Conservation (phyloP, 2,888 invertebrate species). For the Ormyrus thymus region DNA sequence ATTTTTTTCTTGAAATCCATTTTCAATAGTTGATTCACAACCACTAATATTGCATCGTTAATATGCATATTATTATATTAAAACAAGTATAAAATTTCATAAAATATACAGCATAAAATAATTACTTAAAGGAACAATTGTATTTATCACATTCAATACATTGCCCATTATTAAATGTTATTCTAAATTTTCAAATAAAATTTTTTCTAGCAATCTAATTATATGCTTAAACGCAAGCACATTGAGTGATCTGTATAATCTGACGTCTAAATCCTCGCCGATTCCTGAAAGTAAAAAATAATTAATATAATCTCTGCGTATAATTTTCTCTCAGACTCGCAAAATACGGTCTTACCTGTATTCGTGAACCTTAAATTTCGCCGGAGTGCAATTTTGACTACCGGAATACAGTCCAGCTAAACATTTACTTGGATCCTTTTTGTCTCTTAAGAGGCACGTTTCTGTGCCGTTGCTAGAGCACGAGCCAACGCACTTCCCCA, state of each 20-base stretch:
- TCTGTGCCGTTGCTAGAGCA: conserved; percentile 70
- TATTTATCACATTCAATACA: too few species aligned
- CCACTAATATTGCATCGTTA: too few species aligned
- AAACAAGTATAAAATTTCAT: not conserved
- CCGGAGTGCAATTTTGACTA: conserved; percentile 69
- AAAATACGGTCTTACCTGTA: conserved; percentile 61
- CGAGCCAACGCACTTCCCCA: conserved; percentile 73
- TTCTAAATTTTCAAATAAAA: not conserved
- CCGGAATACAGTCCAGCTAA: conserved; percentile 66
- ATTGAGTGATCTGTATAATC: conserved; percentile 72
- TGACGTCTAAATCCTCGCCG: conserved; percentile 70
- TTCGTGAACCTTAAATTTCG: conserved; percentile 71
- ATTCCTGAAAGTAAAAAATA: conserved; percentile 62
- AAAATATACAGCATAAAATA: too few species aligned
- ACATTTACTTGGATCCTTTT: conserved; percentile 69
- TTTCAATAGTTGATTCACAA: too few species aligned
- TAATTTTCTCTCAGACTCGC: too few species aligned
- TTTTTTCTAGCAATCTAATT: not conserved
- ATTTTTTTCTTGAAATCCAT: too few species aligned
- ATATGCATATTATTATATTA: not conserved
- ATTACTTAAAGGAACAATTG: too few species aligned
- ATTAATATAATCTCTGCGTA: too few species aligned
- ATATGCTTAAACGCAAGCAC: conserved; percentile 69
- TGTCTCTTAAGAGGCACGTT: conserved; percentile 70
- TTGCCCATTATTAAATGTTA: too few species aligned